Evolutionary conservation across 2,888 invertebrate genomes (phyloP).

Genomic region (Metacarcinus magister): DNA sequence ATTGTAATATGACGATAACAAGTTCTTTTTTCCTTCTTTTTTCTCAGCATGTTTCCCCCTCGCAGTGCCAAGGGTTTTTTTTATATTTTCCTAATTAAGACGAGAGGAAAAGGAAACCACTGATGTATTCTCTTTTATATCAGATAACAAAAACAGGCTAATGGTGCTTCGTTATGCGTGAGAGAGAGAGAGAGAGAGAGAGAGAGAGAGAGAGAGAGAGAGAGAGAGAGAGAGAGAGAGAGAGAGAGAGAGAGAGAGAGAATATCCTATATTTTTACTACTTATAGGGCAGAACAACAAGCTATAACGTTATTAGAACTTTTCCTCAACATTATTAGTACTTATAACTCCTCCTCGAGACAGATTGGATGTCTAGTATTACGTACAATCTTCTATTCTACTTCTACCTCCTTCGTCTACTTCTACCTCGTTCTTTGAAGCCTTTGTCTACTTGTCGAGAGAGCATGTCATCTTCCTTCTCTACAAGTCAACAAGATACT

Average conservation of each 20-base stretch:
- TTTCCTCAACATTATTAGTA: no score
- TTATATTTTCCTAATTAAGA: background rate
- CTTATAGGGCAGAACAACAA: no score
- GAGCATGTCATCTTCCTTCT: no score
- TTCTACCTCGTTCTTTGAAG: background rate
- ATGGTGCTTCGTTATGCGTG: background rate
- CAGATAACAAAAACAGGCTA: no score
- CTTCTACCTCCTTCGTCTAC: background rate
- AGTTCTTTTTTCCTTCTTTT: background rate
- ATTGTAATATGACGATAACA: background rate
- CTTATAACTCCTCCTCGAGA: no score
- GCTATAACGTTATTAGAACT: no score
- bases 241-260: slow-evolving; percentile 1
- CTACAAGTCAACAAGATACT: no score
- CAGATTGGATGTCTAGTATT: no score
- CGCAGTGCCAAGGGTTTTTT: background rate
- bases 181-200: slow-evolving; percentile 29
- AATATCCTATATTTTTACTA: no score
- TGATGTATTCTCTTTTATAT: no score
- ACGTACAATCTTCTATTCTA: no score
- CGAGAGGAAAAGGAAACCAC: background rate
- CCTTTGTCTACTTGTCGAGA: no score
- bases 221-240: background rate
- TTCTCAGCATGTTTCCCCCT: background rate
- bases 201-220: slow-evolving; percentile 28